A percentile compares a stretch with the other conserved stretches of the same genome.
These are phyloP conservation scores for Dendroctonus ponderosae DNA, from an alignment of 1,140 invertebrate genomes.

Conservation along the genomic window DNA sequence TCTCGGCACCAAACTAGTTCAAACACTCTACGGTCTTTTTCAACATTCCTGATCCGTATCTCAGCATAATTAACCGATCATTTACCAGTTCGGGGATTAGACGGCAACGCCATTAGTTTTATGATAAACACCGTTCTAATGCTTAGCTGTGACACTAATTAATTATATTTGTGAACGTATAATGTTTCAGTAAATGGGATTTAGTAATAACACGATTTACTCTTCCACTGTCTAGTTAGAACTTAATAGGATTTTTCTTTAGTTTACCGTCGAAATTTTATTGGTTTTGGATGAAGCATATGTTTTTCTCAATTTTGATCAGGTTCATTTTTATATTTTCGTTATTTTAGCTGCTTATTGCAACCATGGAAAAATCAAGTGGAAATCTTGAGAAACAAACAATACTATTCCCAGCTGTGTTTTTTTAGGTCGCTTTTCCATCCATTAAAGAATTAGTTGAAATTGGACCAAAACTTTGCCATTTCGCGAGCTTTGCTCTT, in stretches of 20 bases:
- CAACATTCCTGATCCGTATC: conserved; percentile 6
- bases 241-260: not conserved
- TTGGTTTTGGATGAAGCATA: not conserved
- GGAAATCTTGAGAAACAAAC: too few species aligned
- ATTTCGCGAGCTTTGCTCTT: too few species aligned
- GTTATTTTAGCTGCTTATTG: too few species aligned
- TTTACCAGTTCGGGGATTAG: conserved; percentile 21
- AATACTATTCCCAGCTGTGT: too few species aligned
- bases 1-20: too few species aligned
- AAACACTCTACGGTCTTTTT: not conserved
- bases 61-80: conserved; percentile 12
- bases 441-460: too few species aligned
- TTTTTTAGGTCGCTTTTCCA: too few species aligned
- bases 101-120: conserved; percentile 5
- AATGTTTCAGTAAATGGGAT: conserved; percentile 4
- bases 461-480: too few species aligned
- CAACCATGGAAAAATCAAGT: too few species aligned
- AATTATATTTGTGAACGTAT: conserved; percentile 8
- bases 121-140: conserved; percentile 14
- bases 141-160: conserved; percentile 8
- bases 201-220: not conserved
- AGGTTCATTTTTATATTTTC: too few species aligned
- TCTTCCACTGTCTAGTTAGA: too few species aligned
- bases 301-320: too few species aligned
- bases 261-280: not conserved